A percentile compares a stretch with the other conserved stretches of the same genome.
Evolutionary conservation across 2,888 invertebrate genomes (phyloP).

Genomic region (Diplazon laetatorius): DNA sequence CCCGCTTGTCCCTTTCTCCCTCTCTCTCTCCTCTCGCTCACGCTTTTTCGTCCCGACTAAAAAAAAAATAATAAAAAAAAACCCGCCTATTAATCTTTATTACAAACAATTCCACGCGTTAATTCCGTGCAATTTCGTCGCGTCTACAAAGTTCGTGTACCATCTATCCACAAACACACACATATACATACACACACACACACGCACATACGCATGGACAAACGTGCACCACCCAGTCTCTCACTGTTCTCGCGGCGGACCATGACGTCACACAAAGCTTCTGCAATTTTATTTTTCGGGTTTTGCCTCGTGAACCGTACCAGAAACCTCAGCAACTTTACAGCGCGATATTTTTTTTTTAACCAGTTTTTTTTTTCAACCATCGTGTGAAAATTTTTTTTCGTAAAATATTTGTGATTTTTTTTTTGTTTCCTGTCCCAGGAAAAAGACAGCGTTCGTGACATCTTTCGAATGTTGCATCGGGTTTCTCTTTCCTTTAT

Average conservation of each 20-base stretch:
- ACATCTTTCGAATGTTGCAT: too few species aligned
- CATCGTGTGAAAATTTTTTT: too few species aligned
- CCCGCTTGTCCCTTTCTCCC: conserved; percentile 33
- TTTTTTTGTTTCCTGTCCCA: too few species aligned
- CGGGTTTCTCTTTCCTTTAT: too few species aligned
- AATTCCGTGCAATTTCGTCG: conserved; percentile 73
- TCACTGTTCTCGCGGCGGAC: background rate
- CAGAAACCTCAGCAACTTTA: too few species aligned
- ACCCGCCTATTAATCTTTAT: conserved; percentile 74
- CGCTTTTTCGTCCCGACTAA: conserved; percentile 64
- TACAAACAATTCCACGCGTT: conserved; percentile 75
- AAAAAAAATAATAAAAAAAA: conserved; percentile 63
- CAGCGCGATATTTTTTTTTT: too few species aligned
- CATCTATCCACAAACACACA: background rate
- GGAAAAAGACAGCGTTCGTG: too few species aligned
- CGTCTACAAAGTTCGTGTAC: conserved; percentile 12
- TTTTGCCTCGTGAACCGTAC: too few species aligned
- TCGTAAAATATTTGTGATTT: too few species aligned
- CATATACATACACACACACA: background rate
- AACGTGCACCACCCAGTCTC: background rate
- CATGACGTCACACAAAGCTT: background rate
- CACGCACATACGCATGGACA: background rate
- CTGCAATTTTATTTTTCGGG: background rate
- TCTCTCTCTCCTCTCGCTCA: conserved; percentile 9
- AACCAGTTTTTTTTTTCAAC: too few species aligned